phyloP scores from a whole-genome alignment of 2,888 invertebrate species.

The Chrysina gloriosa region DNA sequence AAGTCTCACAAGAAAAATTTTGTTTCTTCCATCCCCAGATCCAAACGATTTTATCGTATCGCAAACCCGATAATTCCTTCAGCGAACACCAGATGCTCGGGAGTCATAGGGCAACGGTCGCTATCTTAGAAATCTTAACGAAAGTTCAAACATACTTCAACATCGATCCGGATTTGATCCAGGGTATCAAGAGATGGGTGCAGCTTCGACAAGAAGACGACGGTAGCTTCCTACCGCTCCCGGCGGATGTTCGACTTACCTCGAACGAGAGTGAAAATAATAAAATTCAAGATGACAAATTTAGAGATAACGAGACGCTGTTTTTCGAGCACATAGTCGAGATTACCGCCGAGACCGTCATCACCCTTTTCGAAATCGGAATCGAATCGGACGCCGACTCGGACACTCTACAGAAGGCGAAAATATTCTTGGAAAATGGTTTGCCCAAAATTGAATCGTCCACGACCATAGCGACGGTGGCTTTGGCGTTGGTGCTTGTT shows the following conservation, averaged over 20 bases:
- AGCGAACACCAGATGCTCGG: conserved; percentile 74
- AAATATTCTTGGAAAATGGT: conserved; percentile 69
- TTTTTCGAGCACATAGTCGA: conserved; percentile 69
- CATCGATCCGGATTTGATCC: conserved; percentile 72
- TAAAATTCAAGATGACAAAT: conserved; percentile 1
- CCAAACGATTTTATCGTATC: conserved; percentile 72
- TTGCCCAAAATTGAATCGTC: conserved; percentile 70
- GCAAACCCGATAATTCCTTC: conserved; percentile 75
- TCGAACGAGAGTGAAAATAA: conserved; percentile 17
- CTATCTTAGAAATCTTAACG: conserved; percentile 71
- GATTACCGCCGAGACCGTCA: conserved; percentile 74
- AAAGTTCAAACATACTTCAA: conserved; percentile 73
- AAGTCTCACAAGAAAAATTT: not conserved
- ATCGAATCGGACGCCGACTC: conserved; percentile 61
- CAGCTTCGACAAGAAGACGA: conserved; percentile 71
- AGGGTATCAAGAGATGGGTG: conserved; percentile 72
- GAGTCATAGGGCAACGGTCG: conserved; percentile 72
- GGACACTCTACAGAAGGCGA: conserved; percentile 62
- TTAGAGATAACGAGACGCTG: conserved; percentile 46
- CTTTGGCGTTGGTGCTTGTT: conserved; percentile 69
- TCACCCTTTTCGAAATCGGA: conserved; percentile 72
- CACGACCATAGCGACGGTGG: conserved; percentile 71
- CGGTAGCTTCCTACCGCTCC: conserved; percentile 71
- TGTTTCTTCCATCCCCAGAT: conserved; percentile 63
- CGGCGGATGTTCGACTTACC: conserved; percentile 68